Evolutionary conservation across 2,113 vertebrate genomes (phyloP).

Genomic region (Semnornis frantzii): DNA sequence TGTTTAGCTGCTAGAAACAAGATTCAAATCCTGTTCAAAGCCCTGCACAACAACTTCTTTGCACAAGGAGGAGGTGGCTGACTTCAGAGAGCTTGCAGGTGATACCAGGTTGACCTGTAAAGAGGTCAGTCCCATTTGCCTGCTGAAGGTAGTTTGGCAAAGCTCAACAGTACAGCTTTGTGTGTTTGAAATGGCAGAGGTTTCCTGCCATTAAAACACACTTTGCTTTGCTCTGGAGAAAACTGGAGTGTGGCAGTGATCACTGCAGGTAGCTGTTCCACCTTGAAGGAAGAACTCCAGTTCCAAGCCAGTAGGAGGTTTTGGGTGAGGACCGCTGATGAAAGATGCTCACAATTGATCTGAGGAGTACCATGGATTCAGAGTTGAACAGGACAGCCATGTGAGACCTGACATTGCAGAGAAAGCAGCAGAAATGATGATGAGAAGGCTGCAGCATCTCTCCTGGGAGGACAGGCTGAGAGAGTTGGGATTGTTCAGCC

Average conservation of each 20-base stretch:
- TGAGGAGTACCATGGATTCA: background rate
- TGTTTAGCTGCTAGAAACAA: too few species aligned
- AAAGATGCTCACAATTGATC: background rate
- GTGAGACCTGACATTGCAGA: background rate
- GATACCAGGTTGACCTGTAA: background rate
- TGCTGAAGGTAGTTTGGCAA: background rate
- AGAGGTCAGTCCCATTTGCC: background rate
- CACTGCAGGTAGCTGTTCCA: background rate
- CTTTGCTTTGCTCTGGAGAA: background rate
- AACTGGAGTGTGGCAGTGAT: background rate
- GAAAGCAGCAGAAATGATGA: background rate
- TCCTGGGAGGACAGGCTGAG: too few species aligned
- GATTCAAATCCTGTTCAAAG: too few species aligned
- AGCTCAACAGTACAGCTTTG: background rate
- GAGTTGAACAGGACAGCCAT: background rate
- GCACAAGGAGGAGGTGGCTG: too few species aligned
- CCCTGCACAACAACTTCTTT: too few species aligned
- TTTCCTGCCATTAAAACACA: background rate
- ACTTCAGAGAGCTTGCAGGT: too few species aligned
- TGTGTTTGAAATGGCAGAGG: background rate
- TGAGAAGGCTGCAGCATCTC: too few species aligned
- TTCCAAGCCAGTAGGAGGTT: background rate
- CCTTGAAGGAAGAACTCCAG: background rate
- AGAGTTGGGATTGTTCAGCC: too few species aligned
- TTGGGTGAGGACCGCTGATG: background rate